Percentiles rank a stretch among this genome's conserved stretches.
These are phyloP conservation scores for Auanema freiburgensis DNA, from an alignment of 2,888 invertebrate genomes.

Conservation along the genomic window DNA sequence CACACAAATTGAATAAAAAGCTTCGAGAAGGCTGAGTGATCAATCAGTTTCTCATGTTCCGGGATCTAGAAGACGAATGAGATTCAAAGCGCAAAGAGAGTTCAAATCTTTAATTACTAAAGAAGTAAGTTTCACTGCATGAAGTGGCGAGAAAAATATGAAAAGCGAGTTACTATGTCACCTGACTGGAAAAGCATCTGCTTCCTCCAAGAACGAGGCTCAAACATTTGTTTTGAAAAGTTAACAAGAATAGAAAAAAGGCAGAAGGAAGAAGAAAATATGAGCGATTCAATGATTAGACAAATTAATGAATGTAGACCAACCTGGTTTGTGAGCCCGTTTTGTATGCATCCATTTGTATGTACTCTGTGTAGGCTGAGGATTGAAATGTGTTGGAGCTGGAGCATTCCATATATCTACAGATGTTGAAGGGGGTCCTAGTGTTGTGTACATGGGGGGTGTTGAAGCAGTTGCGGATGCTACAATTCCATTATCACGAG, in stretches of 20 bases:
- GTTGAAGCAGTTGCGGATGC: conserved; percentile 7
- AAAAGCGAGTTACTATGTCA: neutral
- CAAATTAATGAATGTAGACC: conserved; percentile 11
- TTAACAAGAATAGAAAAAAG: conserved; percentile 1
- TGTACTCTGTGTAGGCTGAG: conserved; percentile 26
- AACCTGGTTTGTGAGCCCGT: conserved; percentile 50
- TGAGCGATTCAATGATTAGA: neutral
- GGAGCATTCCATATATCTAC: conserved; percentile 4
- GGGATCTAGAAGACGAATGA: too few relatives aligned
- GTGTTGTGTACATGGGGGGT: conserved; percentile 14
- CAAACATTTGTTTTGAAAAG: neutral
- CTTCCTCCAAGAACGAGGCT: neutral
- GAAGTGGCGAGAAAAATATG: neutral
- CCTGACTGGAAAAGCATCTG: neutral
- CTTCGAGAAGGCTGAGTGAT: too few relatives aligned
- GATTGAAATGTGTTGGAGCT: conserved; percentile 8
- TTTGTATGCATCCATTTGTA: conserved; percentile 64
- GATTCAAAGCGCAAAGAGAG: too few relatives aligned
- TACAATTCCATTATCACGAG: neutral
- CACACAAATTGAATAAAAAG: too few relatives aligned
- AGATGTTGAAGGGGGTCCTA: conserved; percentile 17
- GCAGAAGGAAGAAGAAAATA: neutral
- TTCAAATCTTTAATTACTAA: too few relatives aligned
- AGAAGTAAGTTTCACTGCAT: too few relatives aligned
- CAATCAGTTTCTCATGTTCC: too few relatives aligned